These are phyloP conservation scores for Rhea pennata DNA, from an alignment of 2,113 vertebrate genomes.

Conservation along the genomic window DNA sequence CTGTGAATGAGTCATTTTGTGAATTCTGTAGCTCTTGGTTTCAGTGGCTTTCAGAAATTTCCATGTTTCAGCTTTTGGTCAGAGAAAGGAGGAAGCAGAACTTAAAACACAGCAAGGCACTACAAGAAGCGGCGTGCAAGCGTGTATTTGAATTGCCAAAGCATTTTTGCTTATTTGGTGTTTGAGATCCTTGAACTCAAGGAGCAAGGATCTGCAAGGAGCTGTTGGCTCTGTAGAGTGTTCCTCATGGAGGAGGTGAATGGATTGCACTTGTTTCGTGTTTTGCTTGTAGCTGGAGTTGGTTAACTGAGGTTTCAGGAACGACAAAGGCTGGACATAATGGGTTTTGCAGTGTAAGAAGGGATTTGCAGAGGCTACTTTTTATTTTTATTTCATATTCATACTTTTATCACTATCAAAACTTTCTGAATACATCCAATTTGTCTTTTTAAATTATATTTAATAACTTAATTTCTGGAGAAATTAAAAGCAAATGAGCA, in stretches of 20 bases:
- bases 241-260: not conserved
- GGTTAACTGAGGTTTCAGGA: not conserved
- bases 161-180: not conserved
- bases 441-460: not conserved
- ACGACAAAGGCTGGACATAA: fast-evolving
- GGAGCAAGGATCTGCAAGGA: not conserved
- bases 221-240: fast-evolving
- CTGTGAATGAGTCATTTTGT: fast-evolving
- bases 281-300: not conserved
- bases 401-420: no score
- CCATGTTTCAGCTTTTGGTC: not conserved
- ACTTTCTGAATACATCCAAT: fast-evolving
- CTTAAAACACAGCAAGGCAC: not conserved
- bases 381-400: no score
- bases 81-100: not conserved
- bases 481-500: not conserved
- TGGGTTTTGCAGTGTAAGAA: not conserved
- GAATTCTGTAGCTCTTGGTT: fast-evolving
- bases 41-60: not conserved
- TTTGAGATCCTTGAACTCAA: not conserved
- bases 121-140: fast-evolving
- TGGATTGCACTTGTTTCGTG: fast-evolving
- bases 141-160: fast-evolving
- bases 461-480: not conserved
- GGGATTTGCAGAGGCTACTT: not conserved